Conservation (phyloP, 2,113 vertebrate species). For the Indicator indicator region DNA sequence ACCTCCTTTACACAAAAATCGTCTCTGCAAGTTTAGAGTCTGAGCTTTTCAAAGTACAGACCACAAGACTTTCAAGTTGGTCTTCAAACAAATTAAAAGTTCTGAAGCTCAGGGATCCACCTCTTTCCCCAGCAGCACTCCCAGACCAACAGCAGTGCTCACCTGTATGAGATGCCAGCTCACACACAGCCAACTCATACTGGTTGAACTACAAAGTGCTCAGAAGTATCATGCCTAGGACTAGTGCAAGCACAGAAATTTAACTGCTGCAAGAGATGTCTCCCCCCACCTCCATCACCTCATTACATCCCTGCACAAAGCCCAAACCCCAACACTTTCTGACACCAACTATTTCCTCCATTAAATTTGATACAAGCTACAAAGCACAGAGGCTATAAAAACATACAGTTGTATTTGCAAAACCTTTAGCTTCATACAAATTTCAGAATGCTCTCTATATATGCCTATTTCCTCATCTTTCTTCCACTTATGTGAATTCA, state of each 20-base stretch:
- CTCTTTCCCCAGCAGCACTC: background rate
- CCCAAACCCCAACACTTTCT: background rate
- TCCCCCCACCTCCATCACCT: background rate
- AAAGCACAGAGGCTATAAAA: rapidly evolving
- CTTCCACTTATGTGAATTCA: background rate
- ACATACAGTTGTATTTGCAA: background rate
- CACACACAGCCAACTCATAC: rapidly evolving
- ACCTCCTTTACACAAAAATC: background rate
- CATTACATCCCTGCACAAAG: background rate
- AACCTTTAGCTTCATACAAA: background rate
- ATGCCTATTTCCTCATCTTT: background rate
- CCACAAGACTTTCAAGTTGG: background rate
- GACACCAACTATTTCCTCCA: background rate
- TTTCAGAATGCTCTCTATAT: background rate
- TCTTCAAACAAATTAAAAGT: background rate
- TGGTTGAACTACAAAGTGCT: background rate
- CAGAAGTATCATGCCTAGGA: background rate
- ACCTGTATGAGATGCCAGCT: background rate
- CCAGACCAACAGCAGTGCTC: background rate
- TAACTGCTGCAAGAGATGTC: background rate
- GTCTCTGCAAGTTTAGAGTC: background rate
- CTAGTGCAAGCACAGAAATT: background rate
- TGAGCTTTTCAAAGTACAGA: background rate
- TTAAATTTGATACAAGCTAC: background rate
- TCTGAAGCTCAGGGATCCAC: background rate